These are phyloP conservation scores for Nomada hirtipes DNA, from an alignment of 2,888 invertebrate species.

Conservation along the genomic window DNA sequence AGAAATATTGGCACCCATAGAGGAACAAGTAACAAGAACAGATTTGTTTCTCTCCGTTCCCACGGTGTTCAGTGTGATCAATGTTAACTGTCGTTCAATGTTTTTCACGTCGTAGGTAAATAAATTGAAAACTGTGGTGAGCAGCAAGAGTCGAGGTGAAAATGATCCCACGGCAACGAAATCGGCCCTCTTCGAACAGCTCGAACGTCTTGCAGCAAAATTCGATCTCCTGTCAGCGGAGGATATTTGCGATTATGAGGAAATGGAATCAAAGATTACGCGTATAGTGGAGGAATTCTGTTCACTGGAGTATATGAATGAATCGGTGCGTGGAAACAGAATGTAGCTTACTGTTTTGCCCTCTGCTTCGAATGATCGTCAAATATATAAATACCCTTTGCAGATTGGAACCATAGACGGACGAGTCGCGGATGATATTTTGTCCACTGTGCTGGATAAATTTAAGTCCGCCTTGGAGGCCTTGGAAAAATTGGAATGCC, in stretches of 20 bases:
- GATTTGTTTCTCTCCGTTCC: background rate
- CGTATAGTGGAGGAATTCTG: constrained; percentile 76
- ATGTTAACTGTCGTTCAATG: background rate
- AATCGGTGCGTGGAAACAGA: constrained; percentile 67
- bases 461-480: constrained; percentile 72
- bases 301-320: constrained; percentile 66
- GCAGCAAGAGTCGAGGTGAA: constrained; percentile 45
- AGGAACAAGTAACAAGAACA: constrained; percentile 74
- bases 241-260: constrained; percentile 71
- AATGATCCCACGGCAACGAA: constrained; percentile 62
- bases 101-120: constrained; percentile 67
- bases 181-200: constrained; percentile 73
- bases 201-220: constrained; percentile 73
- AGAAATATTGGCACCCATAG: constrained; percentile 75
- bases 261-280: constrained; percentile 75
- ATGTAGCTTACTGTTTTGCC: background rate
- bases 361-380: no score
- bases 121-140: constrained; percentile 68
- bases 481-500: constrained; percentile 78
- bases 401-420: constrained; percentile 42
- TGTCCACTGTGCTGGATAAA: constrained; percentile 67
- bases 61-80: background rate
- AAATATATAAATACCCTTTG: constrained; percentile 12
- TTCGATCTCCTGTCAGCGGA: constrained; percentile 75
- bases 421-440: constrained; percentile 50